Base-by-base conservation (phyloP, 1,140 invertebrate genomes). In the Brachionus calyciflorus region DNA sequence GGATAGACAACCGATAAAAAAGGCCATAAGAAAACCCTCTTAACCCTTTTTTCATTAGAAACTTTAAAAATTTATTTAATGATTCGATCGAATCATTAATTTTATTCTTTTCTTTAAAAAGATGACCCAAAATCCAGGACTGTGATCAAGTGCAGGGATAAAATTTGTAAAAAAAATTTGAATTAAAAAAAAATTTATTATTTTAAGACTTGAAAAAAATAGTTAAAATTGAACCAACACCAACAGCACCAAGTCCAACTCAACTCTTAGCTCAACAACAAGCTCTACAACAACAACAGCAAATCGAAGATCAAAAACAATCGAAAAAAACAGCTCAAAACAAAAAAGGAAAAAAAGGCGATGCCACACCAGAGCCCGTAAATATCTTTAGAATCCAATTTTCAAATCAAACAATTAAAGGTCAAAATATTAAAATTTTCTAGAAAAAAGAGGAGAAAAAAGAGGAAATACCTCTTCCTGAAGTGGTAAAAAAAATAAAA, bases 271-370 rank as follows among this genome's bases (percentile, higher is more conserved):
- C n/a, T 1, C 60, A 41, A 24, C 60, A 65, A 10, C 40, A 41
- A 65, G 17, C 41, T 65, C 60, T 19, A 33, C 44, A 65, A 10
- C 40, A 41, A 65, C 5, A 21, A 44, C 60, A 41, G 19, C 44
- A 2, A 70, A 28, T 21, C 2, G 65, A 70, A 51, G 65, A 70
- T 17, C 7, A 10, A 51, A 49, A 37, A 19, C n/a, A n/a, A 33
- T 26, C 14, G 1, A 49, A 70, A 33, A 70, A 70, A 51, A 5
- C 26, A 44, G 0, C 44, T 19, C 24, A 6, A 10, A 24, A 1
- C 17, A 70, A 70, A 70, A 70, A 37, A 19, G 26, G 46, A 6
- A 49, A 49, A 70, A 51, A 49, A 21, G 46, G 63, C 19, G 40
- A 49, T 9, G 24, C 9, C 17, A 37, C 65, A 17, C 28, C 46